A percentile compares a stretch with the other conserved stretches of the same genome.
phyloP scores from a whole-genome alignment of 2,113 vertebrate species.

The Ceyx cyanopectus region DNA sequence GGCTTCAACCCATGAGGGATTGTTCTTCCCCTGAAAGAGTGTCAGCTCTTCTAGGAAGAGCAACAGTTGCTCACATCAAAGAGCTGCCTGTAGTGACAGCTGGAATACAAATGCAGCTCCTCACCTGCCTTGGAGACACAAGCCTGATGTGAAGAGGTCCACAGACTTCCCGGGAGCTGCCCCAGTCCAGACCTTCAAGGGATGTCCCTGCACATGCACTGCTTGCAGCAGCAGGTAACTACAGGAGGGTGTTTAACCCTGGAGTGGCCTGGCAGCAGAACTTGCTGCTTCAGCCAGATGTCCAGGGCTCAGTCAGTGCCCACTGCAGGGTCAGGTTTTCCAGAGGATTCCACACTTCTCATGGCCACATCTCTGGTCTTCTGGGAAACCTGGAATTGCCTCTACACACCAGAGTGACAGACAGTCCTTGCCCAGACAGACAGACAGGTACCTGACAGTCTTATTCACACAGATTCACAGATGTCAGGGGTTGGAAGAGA shows the following conservation, averaged over 20 bases:
- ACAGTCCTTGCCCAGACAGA: background rate
- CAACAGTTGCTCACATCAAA: background rate
- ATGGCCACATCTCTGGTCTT: background rate
- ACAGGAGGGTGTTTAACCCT: background rate
- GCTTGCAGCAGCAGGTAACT: background rate
- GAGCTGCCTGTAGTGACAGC: fast-evolving
- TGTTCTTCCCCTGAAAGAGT: background rate
- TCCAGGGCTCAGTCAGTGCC: background rate
- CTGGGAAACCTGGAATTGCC: background rate
- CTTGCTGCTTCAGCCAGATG: background rate
- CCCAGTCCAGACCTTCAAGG: background rate
- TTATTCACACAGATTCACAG: background rate
- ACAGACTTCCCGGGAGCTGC: background rate
- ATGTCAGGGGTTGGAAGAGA: too few species aligned
- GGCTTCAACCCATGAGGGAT: fast-evolving
- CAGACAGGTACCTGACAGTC: background rate
- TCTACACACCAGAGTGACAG: background rate
- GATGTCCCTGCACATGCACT: fast-evolving
- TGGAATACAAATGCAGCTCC: background rate
- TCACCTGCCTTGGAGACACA: background rate
- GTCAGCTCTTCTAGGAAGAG: background rate
- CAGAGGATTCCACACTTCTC: background rate
- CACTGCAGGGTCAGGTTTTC: fast-evolving
- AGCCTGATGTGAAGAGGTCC: background rate
- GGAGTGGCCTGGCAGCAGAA: background rate